Evolutionary conservation across 1,140 invertebrate genomes (phyloP), one percentile per base, ranked within the genome.

Genomic region (Cardiocondyla obscurior): DNA sequence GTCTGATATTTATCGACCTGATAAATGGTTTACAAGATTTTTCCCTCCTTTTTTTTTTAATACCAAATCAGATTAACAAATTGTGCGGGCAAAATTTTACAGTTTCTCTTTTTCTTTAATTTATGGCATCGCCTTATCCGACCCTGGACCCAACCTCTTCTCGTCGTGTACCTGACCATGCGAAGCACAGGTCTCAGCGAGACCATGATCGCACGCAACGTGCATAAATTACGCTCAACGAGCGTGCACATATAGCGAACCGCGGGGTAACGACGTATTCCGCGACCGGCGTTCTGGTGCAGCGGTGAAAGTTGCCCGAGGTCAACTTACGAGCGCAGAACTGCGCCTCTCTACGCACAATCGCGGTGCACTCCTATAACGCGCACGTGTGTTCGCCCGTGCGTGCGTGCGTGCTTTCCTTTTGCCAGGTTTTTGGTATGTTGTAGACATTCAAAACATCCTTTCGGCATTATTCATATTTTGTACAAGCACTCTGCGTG

Each of bases 251-350:
- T 53, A 49, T 39, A 72, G 82, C 72, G 86, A 62, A 53, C 57
- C n/a, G 28, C 57, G 81, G 70, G 82, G 67, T 85, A 84, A 86
- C 76, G 86, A 64, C 46, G 74, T 67, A 67, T 65, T 74, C 87
- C 82, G 60, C 79, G 46, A 36, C 10, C 69, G 7, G 22, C 79
- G 84, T 83, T 86, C 85, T 83, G 89, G 85, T 81, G 85, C 76
- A 60, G 46, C 85, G 91, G 92, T 92, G 92, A 93, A 93, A 93
- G 92, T 93, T 92, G 86, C 90, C 87, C 92, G 92, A 93, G 92
- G 92, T 93, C 91, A 90, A 92, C 86, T 87, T 85, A 88, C 86
- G 46, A 82, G 55, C 88, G 69, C 33, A 30, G 49, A 55, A 84
- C 62, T 62, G 46, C 60, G 33, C n/a, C 69, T 67, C 74, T 85